Conservation (phyloP, 2,888 invertebrate genomes). For the Proisotoma minuta region DNA sequence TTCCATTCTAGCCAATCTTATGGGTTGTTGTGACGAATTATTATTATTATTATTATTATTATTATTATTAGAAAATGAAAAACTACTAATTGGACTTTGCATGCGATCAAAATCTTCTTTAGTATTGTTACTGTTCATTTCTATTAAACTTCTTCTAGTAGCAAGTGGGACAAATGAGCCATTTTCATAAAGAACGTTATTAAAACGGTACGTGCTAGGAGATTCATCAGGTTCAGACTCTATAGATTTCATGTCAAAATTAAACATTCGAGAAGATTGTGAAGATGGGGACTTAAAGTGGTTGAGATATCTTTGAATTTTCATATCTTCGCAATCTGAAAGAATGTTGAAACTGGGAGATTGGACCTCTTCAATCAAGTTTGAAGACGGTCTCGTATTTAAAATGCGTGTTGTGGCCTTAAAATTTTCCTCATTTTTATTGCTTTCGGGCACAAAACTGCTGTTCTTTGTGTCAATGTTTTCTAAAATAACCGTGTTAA, state of each 20-base stretch:
- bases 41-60: conserved; percentile 34
- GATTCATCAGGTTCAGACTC: conserved; percentile 21
- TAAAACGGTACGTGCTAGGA: conserved; percentile 30
- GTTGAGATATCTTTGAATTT: conserved; percentile 46
- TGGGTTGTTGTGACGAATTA: conserved; percentile 18
- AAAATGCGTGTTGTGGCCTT: not conserved
- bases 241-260: conserved; percentile 12
- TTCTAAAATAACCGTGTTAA: too few species aligned
- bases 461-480: not conserved
- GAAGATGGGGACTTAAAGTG: conserved; percentile 40
- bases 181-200: conserved; percentile 44
- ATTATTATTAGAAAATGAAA: conserved; percentile 43
- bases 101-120: conserved; percentile 20
- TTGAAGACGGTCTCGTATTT: not conserved
- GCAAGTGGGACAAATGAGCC: conserved; percentile 46
- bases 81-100: conserved; percentile 32
- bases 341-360: conserved; percentile 41
- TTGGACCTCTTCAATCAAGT: conserved; percentile 17
- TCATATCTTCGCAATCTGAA: conserved; percentile 44
- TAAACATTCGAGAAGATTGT: conserved; percentile 14
- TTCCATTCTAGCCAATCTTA: conserved; percentile 35
- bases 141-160: conserved; percentile 44
- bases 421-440: not conserved
- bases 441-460: not conserved
- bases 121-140: conserved; percentile 44